Evolutionary conservation across 1,140 invertebrate genomes (phyloP).

Genomic region (Epicauta chinensis): DNA sequence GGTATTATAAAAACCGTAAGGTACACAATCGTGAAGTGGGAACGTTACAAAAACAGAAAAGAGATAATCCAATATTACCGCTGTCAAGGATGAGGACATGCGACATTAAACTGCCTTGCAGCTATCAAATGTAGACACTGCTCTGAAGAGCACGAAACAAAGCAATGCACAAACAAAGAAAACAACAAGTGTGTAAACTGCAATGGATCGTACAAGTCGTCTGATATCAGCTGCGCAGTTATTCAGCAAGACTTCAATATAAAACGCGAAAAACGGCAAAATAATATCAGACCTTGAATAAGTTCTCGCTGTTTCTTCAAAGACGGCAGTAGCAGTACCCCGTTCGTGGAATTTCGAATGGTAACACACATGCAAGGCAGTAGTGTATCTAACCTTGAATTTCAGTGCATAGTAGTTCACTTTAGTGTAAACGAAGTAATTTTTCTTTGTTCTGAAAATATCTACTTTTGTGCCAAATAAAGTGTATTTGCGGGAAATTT

Average conservation of each 20-base stretch:
- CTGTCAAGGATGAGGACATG: slow-evolving; percentile 40
- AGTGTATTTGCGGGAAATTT: too few relatives aligned
- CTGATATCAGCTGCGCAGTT: neutral
- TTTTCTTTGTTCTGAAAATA: too few relatives aligned
- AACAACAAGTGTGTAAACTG: slow-evolving; percentile 37
- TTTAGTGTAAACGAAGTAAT: too few relatives aligned
- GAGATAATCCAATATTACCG: slow-evolving; percentile 31
- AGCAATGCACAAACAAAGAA: slow-evolving; percentile 23
- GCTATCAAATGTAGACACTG: slow-evolving; percentile 37
- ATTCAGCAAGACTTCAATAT: neutral
- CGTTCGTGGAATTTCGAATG: too few relatives aligned
- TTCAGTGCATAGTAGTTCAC: too few relatives aligned
- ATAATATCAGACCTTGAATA: too few relatives aligned
- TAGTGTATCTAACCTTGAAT: too few relatives aligned
- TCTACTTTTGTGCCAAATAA: too few relatives aligned
- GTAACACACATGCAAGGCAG: too few relatives aligned
- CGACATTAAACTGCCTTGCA: slow-evolving; percentile 29
- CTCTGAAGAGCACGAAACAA: slow-evolving; percentile 32
- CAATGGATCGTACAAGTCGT: slow-evolving; percentile 29
- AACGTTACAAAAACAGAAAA: slow-evolving; percentile 25
- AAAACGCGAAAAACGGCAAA: neutral
- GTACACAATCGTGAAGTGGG: slow-evolving; percentile 17
- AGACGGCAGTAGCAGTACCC: too few relatives aligned
- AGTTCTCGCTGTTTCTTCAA: too few relatives aligned
- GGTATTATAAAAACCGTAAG: neutral